Evolutionary conservation across 2,888 invertebrate genomes (phyloP).

Genomic region (Tiliacea aurago): DNA sequence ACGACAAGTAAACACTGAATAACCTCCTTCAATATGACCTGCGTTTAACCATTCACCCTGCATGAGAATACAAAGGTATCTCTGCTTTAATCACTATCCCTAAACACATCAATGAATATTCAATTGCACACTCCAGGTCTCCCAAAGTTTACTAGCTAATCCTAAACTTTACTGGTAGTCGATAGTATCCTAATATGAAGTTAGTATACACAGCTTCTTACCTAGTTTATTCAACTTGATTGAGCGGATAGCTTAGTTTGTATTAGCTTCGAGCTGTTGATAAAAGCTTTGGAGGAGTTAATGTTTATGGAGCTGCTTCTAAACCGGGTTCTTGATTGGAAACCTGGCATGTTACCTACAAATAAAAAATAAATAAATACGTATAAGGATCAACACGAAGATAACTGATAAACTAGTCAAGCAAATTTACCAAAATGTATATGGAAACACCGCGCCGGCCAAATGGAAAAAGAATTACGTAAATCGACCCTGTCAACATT

Average conservation of each 20-base stretch:
- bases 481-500: background rate
- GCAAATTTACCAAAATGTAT: background rate
- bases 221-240: constrained; percentile 36
- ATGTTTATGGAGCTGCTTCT: background rate
- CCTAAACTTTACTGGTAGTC: constrained; percentile 31
- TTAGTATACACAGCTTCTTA: constrained; percentile 11
- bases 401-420: background rate
- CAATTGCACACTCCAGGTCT: constrained; percentile 30
- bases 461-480: background rate
- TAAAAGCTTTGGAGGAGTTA: background rate
- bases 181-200: constrained; percentile 42
- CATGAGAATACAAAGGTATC: background rate
- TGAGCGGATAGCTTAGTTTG: constrained; percentile 19
- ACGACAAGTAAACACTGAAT: background rate
- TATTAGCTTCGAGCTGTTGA: constrained; percentile 13
- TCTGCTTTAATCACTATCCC: constrained; percentile 6
- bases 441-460: background rate
- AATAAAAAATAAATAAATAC: background rate
- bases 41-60: background rate
- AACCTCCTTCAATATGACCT: background rate
- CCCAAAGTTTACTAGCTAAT: constrained; percentile 36
- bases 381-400: background rate
- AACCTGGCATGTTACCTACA: background rate
- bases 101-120: constrained; percentile 52
- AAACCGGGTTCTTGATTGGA: background rate